These are phyloP conservation scores for Cyclura pinguis DNA, from an alignment of 2,797 vertebrate species.

Conservation along the genomic window DNA sequence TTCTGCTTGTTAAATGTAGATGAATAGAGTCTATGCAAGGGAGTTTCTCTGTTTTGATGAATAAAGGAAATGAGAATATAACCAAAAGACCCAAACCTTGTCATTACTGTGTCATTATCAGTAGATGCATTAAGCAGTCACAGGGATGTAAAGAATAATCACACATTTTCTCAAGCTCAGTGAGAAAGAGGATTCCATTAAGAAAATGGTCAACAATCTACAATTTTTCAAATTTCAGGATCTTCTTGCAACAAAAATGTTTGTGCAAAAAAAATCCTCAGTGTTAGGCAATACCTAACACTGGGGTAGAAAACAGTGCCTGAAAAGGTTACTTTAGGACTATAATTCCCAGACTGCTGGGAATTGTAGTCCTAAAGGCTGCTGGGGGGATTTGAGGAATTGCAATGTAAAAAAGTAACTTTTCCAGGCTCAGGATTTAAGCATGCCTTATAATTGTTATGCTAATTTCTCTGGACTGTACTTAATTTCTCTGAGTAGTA, in stretches of 20 bases:
- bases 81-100: neutral
- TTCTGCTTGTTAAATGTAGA: constrained; percentile 82
- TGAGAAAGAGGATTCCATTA: no score
- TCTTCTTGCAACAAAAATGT: no score
- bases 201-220: no score
- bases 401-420: neutral
- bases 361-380: no score
- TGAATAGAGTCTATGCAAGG: constrained; percentile 90
- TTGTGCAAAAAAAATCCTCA: no score
- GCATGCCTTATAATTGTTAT: neutral
- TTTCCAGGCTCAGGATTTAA: neutral
- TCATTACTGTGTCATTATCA: neutral
- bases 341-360: constrained; percentile 26
- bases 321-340: neutral
- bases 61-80: constrained; percentile 40
- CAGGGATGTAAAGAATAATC: no score
- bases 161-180: no score
- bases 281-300: no score
- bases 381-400: neutral
- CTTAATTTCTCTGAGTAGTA: neutral
- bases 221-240: no score
- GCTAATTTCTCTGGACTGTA: neutral
- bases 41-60: constrained; percentile 87
- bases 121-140: neutral
- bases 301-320: neutral